Base-by-base conservation (phyloP, 1,140 invertebrate species). In the Microplitis demolitor region DNA sequence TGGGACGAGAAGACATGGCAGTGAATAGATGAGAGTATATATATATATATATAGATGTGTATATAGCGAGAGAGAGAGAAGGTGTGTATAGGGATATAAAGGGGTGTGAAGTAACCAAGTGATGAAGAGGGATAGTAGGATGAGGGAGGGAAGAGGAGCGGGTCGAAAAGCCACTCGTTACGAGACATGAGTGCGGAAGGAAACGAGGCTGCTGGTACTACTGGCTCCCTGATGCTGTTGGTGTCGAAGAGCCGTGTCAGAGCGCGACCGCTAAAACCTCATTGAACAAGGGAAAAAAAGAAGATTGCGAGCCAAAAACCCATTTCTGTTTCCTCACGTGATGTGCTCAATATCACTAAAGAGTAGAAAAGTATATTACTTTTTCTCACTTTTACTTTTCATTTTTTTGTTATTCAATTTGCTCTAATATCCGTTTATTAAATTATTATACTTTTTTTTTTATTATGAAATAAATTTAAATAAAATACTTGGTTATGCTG, bases 191-290 rank as follows among this genome's bases (percentile, higher is more conserved):
- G 50, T 71, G 54, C 58, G 69, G 71, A 72, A 72, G 71, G 54
- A 72, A 72, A 72, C 56, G 45, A 66, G 71, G 35, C 70, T 39
- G 37, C 14, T 51, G 8, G 16, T 45, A 45, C 39, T 45, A 45
- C 39, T 45, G 39, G 39, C 11, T 45, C 39, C 11, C 6, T 45
- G 39, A 6, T 53, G 45, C 33, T 61, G 56, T 6, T 64, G 64
- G 71, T 72, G 71, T 66, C 58, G 71, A 72, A 72, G 71, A 67
- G 71, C 39, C 64, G 58, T 72, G 71, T 72, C 71, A 72, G 56
- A 72, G 63, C 39, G 53, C 64, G 56, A 72, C 71, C 64, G 67
- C 71, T 67, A 67, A 66, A 72, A 72, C 64, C 58, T 72, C 71
- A 72, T 72, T 72, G 71, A 66, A 72, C 54, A 37, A 54, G 53